Evolutionary conservation across 2,888 invertebrate genomes (phyloP).

Genomic region (Catocala fraxini): DNA sequence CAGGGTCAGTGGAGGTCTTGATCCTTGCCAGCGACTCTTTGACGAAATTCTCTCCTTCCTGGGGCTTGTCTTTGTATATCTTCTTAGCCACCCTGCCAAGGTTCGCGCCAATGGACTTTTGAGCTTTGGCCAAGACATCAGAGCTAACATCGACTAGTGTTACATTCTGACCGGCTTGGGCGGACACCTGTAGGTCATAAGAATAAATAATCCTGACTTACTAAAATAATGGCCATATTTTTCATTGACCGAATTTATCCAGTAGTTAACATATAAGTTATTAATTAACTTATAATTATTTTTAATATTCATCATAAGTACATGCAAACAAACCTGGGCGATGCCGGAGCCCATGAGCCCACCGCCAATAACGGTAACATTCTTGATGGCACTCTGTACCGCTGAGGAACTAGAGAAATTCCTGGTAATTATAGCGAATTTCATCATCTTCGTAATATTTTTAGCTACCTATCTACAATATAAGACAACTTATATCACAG

Average conservation of each 20-base stretch:
- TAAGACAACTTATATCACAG: conserved; percentile 31
- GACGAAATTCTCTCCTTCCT: conserved; percentile 90
- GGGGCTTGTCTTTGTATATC: conserved; percentile 90
- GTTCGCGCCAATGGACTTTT: conserved; percentile 90
- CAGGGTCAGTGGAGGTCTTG: conserved; percentile 88
- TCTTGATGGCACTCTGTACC: conserved; percentile 89
- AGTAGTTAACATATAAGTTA: too few relatives aligned
- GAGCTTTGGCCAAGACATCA: conserved; percentile 91
- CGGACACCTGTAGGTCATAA: conserved; percentile 90
- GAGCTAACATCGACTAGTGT: conserved; percentile 93
- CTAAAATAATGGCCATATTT: too few relatives aligned
- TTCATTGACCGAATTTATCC: too few relatives aligned
- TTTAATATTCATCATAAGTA: too few relatives aligned
- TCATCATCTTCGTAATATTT: conserved; percentile 68
- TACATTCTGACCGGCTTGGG: conserved; percentile 94
- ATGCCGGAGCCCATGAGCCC: conserved; percentile 97
- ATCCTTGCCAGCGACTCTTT: conserved; percentile 85
- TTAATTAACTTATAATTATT: too few relatives aligned
- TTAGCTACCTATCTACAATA: conserved; percentile 11
- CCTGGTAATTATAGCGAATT: conserved; percentile 71
- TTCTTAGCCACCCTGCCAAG: conserved; percentile 93
- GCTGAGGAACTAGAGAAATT: conserved; percentile 75
- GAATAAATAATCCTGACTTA: not conserved
- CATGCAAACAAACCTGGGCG: conserved; percentile 90
- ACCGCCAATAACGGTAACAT: conserved; percentile 94